phyloP scores from a whole-genome alignment of 2,113 vertebrate genomes.

The Tragelaphus buxtoni region DNA sequence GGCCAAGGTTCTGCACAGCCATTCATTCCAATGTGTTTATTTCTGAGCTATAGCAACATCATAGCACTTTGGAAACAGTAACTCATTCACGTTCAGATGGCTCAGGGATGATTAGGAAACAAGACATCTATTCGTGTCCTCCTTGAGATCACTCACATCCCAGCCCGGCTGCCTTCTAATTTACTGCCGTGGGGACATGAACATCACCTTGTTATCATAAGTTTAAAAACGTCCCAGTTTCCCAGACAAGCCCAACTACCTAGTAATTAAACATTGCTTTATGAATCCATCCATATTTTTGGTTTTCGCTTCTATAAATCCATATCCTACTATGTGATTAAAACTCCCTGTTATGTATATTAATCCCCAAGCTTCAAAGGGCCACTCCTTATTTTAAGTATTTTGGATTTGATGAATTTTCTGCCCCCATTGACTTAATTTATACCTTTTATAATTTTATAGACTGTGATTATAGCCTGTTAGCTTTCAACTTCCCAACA shows the following conservation, averaged over 20 bases:
- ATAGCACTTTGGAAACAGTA: neutral
- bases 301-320: neutral
- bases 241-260: neutral
- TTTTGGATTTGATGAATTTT: neutral
- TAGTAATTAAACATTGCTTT: slow-evolving; percentile 5
- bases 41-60: neutral
- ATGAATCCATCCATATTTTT: neutral
- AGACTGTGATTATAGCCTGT: slow-evolving; percentile 6
- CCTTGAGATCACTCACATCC: neutral
- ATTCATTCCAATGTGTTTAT: accelerated
- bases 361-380: slow-evolving; percentile 37
- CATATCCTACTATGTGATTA: neutral
- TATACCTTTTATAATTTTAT: neutral
- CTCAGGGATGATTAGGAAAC: neutral
- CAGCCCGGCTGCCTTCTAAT: neutral
- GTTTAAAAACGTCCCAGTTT: neutral
- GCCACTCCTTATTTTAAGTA: neutral
- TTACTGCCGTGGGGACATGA: neutral
- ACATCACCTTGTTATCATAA: neutral
- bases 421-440: neutral
- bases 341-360: neutral
- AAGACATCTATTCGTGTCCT: neutral
- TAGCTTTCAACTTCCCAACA: neutral
- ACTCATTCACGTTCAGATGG: neutral
- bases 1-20: neutral